Evolutionary conservation across 2,113 vertebrate species (phyloP).

Genomic region (Equus quagga): DNA sequence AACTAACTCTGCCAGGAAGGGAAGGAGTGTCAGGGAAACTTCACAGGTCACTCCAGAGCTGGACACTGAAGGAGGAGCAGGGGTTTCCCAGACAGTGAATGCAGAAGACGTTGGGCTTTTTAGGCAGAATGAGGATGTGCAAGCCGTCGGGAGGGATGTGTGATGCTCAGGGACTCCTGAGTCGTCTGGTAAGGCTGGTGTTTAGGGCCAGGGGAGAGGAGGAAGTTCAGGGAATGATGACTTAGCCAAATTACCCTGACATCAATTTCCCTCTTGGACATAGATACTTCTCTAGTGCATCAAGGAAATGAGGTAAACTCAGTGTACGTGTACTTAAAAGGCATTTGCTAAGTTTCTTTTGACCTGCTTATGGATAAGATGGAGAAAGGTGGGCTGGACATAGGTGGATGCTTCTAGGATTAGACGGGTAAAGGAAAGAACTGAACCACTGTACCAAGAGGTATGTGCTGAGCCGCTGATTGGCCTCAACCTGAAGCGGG

Average conservation of each 20-base stretch:
- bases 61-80: not conserved
- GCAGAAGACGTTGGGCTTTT: not conserved
- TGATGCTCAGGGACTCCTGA: not conserved
- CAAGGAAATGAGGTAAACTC: not conserved
- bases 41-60: not conserved
- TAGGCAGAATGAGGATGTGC: not conserved
- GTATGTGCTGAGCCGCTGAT: not conserved
- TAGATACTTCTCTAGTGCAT: not conserved
- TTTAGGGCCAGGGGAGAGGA: not conserved
- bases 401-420: not conserved
- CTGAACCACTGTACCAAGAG: not conserved
- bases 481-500: not conserved
- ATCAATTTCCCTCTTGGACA: not conserved
- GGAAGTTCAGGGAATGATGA: not conserved
- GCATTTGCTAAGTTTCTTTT: not conserved
- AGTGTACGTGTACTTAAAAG: conserved; percentile 3
- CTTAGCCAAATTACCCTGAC: not conserved
- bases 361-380: not conserved
- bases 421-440: not conserved
- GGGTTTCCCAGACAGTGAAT: not conserved
- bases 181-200: not conserved
- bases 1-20: not conserved
- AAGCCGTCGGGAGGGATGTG: accelerated
- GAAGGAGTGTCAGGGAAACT: not conserved
- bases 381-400: not conserved